Evolutionary conservation across 2,888 invertebrate genomes (phyloP).

Genomic region (Laspeyria flexula): DNA sequence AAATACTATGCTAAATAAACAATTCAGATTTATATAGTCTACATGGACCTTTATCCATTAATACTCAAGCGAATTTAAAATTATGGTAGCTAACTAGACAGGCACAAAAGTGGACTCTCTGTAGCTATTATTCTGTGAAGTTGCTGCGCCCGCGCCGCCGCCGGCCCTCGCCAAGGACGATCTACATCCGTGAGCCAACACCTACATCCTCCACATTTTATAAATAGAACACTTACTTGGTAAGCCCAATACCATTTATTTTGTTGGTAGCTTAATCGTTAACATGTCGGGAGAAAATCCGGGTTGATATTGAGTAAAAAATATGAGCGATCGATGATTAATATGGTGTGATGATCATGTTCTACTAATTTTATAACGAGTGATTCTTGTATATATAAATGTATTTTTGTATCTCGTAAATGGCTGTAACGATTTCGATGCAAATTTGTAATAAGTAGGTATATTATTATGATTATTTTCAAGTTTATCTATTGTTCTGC

Average conservation of each 20-base stretch:
- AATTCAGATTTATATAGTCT: no score
- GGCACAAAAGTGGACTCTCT: constrained; percentile 2
- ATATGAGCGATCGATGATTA: no score
- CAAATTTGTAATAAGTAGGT: no score
- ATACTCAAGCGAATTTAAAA: background rate
- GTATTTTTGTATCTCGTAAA: no score
- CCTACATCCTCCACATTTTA: constrained; percentile 39
- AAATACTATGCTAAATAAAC: no score
- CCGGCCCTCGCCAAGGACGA: constrained; percentile 49
- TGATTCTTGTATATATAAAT: no score
- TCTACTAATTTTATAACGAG: no score
- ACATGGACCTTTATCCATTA: no score
- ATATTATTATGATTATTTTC: no score
- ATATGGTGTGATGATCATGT: no score
- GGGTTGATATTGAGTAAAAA: background rate
- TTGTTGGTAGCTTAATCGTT: constrained; percentile 12
- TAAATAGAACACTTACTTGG: constrained; percentile 39
- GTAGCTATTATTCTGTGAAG: constrained; percentile 4
- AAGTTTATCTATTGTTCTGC: no score
- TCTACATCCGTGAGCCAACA: constrained; percentile 47
- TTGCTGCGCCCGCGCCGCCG: constrained; percentile 26
- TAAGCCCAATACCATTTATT: constrained; percentile 24
- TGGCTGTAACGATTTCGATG: no score
- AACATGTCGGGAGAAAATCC: constrained; percentile 3
- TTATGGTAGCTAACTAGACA: background rate